Conservation (phyloP, 2,888 invertebrate species). For the Tyria jacobaeae region DNA sequence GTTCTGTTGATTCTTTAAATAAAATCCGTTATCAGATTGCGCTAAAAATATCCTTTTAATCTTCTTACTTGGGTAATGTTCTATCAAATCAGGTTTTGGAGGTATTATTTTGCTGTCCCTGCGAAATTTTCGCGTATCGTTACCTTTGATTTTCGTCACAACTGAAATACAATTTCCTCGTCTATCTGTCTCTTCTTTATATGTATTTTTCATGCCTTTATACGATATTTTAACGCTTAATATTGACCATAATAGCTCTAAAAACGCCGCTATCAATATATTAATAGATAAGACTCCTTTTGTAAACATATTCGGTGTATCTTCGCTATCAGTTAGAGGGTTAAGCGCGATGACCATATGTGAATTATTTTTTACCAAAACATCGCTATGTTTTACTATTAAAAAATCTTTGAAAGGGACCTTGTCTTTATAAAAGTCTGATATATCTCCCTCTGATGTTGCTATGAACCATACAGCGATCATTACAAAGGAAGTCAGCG, state of each 20-base stretch:
- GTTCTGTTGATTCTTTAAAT: constrained; percentile 78
- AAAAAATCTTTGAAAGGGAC: constrained; percentile 73
- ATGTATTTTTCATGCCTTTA: constrained; percentile 87
- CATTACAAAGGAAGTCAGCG: constrained; percentile 76
- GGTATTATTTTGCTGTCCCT: constrained; percentile 74
- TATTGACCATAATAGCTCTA: constrained; percentile 88
- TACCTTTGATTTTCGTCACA: constrained; percentile 86
- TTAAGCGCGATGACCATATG: constrained; percentile 73
- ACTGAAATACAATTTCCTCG: constrained; percentile 84
- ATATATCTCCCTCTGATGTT: constrained; percentile 69
- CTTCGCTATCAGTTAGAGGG: constrained; percentile 51
- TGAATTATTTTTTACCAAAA: constrained; percentile 71
- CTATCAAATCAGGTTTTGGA: constrained; percentile 84
- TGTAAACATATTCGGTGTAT: constrained; percentile 68
- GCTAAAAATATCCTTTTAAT: constrained; percentile 83
- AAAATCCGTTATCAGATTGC: constrained; percentile 77
- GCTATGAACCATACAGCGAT: constrained; percentile 76
- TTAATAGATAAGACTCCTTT: constrained; percentile 86
- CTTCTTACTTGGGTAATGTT: constrained; percentile 84
- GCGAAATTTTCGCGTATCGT: constrained; percentile 72
- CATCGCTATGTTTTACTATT: constrained; percentile 71
- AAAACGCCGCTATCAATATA: constrained; percentile 85
- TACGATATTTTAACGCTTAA: constrained; percentile 87
- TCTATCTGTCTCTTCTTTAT: constrained; percentile 84
- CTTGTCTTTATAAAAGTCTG: constrained; percentile 77